These are phyloP conservation scores for Cathartes aura DNA, from an alignment of 2,113 vertebrate genomes.

Conservation along the genomic window DNA sequence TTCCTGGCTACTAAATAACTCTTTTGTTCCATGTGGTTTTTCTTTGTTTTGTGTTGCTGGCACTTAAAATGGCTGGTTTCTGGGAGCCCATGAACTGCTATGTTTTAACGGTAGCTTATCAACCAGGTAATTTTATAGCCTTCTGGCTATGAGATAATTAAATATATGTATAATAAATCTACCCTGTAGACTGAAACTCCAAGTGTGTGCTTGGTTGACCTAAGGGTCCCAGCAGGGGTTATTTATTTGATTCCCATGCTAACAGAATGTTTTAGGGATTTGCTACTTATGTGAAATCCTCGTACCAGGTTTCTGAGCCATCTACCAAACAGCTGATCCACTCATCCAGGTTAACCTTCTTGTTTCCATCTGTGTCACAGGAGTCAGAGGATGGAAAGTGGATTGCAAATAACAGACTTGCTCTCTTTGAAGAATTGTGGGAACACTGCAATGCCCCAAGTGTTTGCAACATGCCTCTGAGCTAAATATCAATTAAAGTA, in stretches of 20 bases:
- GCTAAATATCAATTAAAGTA: neutral
- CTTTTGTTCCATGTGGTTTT: neutral
- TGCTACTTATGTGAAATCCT: slow-evolving; percentile 72
- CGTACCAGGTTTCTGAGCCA: slow-evolving; percentile 72
- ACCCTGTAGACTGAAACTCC: neutral
- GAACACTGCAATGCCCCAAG: neutral
- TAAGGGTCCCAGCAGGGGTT: neutral
- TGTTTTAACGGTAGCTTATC: neutral
- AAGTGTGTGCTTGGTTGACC: neutral
- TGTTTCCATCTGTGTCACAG: slow-evolving; percentile 77
- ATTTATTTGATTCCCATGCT: neutral
- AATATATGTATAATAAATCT: neutral
- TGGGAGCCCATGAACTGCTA: neutral
- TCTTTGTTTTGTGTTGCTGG: neutral
- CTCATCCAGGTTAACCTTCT: slow-evolving; percentile 78
- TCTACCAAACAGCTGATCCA: slow-evolving; percentile 77
- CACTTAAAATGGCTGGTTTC: neutral
- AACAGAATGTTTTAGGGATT: slow-evolving; percentile 1
- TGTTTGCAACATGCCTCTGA: neutral
- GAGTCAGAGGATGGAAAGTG: slow-evolving; percentile 45
- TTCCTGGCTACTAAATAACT: neutral
- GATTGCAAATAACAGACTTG: neutral
- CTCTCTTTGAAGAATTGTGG: neutral
- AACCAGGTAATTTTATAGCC: neutral
- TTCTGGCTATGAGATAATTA: neutral